Evolutionary conservation across 2,113 vertebrate species (phyloP).

Genomic region (Chaetorhynchus papuensis): DNA sequence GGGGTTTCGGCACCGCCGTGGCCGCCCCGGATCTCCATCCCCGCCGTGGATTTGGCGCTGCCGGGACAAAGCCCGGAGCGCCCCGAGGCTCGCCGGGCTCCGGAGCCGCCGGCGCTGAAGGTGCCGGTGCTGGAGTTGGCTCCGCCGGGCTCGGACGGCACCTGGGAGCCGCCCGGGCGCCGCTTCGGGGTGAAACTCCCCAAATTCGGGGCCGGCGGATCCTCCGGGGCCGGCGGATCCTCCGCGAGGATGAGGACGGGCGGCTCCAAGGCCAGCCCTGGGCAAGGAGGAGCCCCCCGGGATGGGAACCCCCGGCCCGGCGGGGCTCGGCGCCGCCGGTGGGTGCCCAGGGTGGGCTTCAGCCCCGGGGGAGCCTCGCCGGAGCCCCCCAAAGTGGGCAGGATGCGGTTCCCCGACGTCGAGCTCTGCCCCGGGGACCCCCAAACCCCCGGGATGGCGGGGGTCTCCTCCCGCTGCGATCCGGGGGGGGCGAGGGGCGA

Average conservation of each 20-base stretch:
- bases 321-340: not conserved
- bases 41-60: not conserved
- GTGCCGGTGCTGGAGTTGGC: not conserved
- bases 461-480: not conserved
- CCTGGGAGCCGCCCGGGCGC: not conserved
- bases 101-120: not conserved
- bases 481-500: not conserved
- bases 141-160: not conserved
- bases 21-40: not conserved
- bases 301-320: not conserved
- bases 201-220: not conserved
- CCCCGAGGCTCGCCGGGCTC: not conserved
- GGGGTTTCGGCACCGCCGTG: not conserved
- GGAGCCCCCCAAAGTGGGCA: not conserved
- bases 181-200: not conserved
- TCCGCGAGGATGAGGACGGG: not conserved
- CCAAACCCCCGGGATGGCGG: rapidly evolving
- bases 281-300: not conserved
- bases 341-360: not conserved
- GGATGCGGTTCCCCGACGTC: not conserved
- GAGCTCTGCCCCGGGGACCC: not conserved
- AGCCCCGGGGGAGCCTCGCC: not conserved
- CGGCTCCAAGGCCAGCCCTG: not conserved
- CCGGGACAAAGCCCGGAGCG: not conserved
- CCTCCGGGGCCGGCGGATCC: not conserved